phyloP scores from a whole-genome alignment of 2,797 vertebrate genomes.

The Danio aesculapii region DNA sequence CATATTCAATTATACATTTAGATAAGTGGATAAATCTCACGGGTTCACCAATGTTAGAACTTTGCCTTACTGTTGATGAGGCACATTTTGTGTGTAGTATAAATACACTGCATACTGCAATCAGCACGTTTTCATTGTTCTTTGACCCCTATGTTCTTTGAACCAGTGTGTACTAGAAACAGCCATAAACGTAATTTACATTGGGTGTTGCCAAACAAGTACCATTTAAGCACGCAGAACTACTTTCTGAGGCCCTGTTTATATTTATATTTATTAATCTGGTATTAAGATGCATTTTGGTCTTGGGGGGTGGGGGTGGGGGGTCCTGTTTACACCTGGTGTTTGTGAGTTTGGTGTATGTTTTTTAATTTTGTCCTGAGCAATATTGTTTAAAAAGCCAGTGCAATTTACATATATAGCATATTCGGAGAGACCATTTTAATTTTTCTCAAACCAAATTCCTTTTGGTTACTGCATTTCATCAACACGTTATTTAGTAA shows the following conservation, averaged over 20 bases:
- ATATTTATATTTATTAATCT: too few relatives aligned
- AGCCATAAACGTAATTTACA: neutral
- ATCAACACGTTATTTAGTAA: too few relatives aligned
- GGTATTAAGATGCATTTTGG: too few relatives aligned
- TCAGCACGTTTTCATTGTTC: neutral
- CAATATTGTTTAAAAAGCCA: too few relatives aligned
- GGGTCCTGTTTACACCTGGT: too few relatives aligned
- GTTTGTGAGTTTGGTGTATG: too few relatives aligned
- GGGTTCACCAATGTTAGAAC: neutral
- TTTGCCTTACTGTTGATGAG: neutral
- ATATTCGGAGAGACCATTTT: too few relatives aligned
- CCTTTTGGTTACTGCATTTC: too few relatives aligned
- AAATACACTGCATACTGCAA: neutral
- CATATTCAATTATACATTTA: neutral
- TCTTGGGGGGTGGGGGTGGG: too few relatives aligned
- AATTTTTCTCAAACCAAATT: too few relatives aligned
- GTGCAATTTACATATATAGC: too few relatives aligned
- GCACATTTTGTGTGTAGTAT: neutral
- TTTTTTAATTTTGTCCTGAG: too few relatives aligned
- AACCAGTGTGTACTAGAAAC: neutral
- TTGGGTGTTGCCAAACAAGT: neutral
- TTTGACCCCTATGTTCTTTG: neutral
- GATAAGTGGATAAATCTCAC: neutral
- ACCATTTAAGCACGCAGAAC: neutral
- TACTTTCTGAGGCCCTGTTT: neutral